phyloP scores from a whole-genome alignment of 2,113 vertebrate genomes.

The Columba livia region DNA sequence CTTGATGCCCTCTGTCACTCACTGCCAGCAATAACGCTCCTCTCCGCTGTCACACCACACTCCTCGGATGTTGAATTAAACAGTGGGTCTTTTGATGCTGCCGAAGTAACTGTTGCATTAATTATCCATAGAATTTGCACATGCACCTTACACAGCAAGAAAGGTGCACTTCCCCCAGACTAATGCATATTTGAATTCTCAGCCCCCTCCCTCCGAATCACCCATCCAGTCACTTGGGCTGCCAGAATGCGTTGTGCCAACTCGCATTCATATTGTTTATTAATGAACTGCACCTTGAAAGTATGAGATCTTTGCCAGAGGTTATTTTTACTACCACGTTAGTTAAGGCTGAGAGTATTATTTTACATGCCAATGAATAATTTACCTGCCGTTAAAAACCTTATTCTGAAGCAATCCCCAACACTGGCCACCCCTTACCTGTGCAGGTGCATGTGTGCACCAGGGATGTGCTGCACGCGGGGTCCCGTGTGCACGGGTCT shows the following conservation, averaged over 20 bases:
- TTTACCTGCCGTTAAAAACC: conserved; percentile 36
- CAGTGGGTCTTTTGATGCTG: conserved; percentile 53
- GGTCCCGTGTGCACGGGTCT: neutral
- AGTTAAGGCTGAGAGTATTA: conserved; percentile 44
- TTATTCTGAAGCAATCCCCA: neutral
- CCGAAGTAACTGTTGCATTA: conserved; percentile 49
- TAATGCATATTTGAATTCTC: neutral
- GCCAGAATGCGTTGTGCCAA: neutral
- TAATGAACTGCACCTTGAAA: conserved; percentile 11
- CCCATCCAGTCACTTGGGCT: rapidly evolving
- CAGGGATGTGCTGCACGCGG: rapidly evolving
- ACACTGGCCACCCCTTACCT: neutral
- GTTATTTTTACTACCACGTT: conserved; percentile 27
- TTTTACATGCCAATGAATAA: conserved; percentile 50
- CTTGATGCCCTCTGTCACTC: conserved; percentile 53
- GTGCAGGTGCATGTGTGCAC: rapidly evolving
- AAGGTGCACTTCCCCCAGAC: neutral
- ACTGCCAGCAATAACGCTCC: neutral
- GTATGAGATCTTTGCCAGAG: conserved; percentile 11
- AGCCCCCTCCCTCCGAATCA: neutral
- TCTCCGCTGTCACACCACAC: neutral
- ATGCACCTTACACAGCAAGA: neutral
- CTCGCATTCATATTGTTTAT: neutral
- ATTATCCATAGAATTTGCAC: conserved; percentile 52
- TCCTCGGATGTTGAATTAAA: conserved; percentile 50